Percentiles rank a stretch among this genome's conserved stretches.
Conservation (phyloP, 2,797 vertebrate genomes). For the Catamblyrhynchus diadema region DNA sequence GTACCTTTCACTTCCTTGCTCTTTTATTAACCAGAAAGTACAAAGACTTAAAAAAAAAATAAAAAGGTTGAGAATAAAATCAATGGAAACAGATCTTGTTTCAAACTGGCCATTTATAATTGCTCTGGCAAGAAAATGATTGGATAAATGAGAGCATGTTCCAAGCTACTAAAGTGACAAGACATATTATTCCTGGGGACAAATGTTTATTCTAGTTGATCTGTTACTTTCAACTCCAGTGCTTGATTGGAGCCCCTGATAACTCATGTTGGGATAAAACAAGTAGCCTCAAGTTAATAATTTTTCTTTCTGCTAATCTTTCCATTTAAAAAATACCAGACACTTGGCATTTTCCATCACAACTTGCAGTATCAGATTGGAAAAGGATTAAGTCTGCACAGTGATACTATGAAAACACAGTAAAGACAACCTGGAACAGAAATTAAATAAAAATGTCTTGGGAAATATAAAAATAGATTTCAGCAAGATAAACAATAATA, state of each 20-base stretch:
- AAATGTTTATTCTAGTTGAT: constrained; percentile 32
- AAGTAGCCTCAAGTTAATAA: constrained; percentile 55
- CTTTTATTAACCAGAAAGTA: constrained; percentile 17
- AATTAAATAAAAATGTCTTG: constrained; percentile 68
- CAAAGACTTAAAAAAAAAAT: background rate
- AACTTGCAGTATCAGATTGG: constrained; percentile 59
- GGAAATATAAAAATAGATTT: constrained; percentile 69
- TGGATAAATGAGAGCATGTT: constrained; percentile 36
- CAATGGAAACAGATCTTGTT: background rate
- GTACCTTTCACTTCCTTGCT: constrained; percentile 2
- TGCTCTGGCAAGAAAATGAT: constrained; percentile 24
- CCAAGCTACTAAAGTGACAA: constrained; percentile 21
- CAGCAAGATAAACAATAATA: constrained; percentile 69
- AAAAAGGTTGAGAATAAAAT: background rate
- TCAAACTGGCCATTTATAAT: constrained; percentile 29
- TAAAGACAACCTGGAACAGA: constrained; percentile 32
- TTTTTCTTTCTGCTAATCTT: constrained; percentile 53
- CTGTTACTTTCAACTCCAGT: constrained; percentile 22
- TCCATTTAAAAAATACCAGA: constrained; percentile 33
- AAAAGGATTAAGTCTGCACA: constrained; percentile 58
- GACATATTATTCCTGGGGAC: constrained; percentile 21
- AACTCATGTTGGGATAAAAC: constrained; percentile 29
- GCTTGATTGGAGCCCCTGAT: constrained; percentile 39
- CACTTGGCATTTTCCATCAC: constrained; percentile 60
- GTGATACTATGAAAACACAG: constrained; percentile 56